Conservation (phyloP, 2,888 invertebrate species). For the Phasia obesa region DNA sequence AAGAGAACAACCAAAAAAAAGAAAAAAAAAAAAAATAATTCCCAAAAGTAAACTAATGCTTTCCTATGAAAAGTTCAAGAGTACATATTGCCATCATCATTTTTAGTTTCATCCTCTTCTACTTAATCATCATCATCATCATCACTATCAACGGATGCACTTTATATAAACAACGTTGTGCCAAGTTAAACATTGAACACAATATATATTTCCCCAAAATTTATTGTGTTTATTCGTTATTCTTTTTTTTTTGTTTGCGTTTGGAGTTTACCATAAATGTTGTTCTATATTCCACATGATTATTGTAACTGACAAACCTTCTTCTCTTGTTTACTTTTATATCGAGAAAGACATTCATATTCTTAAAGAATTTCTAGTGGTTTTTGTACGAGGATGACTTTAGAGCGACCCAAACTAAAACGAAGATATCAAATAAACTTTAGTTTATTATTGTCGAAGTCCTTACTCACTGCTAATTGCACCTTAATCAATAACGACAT, state of each 20-base stretch:
- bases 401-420: background rate
- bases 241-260: constrained; percentile 18
- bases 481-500: too few relatives aligned
- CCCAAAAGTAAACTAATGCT: constrained; percentile 38
- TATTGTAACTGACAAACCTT: constrained; percentile 60
- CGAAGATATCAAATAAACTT: too few relatives aligned
- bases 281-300: constrained; percentile 30
- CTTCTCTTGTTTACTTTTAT: constrained; percentile 59
- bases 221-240: constrained; percentile 4
- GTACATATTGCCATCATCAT: constrained; percentile 40
- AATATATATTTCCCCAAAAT: constrained; percentile 50
- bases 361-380: constrained; percentile 16
- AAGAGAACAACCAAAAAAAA: background rate
- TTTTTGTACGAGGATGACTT: background rate
- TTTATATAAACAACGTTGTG: constrained; percentile 58
- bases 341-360: constrained; percentile 60
- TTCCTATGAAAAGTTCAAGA: constrained; percentile 59
- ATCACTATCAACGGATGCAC: constrained; percentile 37
- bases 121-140: constrained; percentile 1
- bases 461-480: too few relatives aligned
- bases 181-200: constrained; percentile 60
- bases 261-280: background rate
- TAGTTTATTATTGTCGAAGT: too few relatives aligned
- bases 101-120: constrained; percentile 11
- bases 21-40: constrained; percentile 18